Evolutionary conservation across 1,140 invertebrate species (phyloP), one percentile per base, ranked within the genome.

Genomic region (Brachionus rotundiformis): DNA sequence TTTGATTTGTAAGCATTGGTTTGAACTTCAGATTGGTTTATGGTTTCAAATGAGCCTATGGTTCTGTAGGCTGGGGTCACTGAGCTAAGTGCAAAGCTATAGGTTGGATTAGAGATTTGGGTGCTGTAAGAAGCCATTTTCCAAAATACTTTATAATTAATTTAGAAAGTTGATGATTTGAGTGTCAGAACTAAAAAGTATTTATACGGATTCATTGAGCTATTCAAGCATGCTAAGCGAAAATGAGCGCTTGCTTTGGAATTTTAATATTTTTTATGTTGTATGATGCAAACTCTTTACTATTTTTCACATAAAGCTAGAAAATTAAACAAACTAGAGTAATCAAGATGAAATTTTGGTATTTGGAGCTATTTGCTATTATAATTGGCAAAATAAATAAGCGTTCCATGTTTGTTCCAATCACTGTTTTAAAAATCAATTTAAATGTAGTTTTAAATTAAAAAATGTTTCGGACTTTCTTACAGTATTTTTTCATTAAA

Each of bases 111-210:
- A 7, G 65, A 71, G 5, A 36, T 39, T 71, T 71, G 29, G 29
- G 61, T 63, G 61, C 61, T 63, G 65, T 71, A 71, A n/a, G 65
- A 71, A 71, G 65, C 65, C 65, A 71, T 71, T 41, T 71, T 71
- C 11, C 29, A 29, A 29, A 63, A 63, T n/a, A n/a, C n/a, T n/a
- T n/a, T n/a, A n/a, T 29, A 31, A 29, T 63, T 29, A 63, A 63
- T 63, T 63, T 63, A 63, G 29, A 63, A n/a, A 63, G 13, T 27
- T 31, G 13, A n/a, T 63, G 61, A 63, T 63, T 63, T 63, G 29
- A 63, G 29, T 63, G 61, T 63, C 25, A 63, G 29, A 63, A 33
- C 13, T 33, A 63, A 63, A 63, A 4, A 29, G 13, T 63, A 63
- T 63, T 54, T 54, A 63, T 63, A 63, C 25, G 61, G 61, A 33